Percentiles rank a stretch among this genome's conserved stretches.
Evolutionary conservation across 2,888 invertebrate species (phyloP).

Genomic region (Heliconius ethilla): DNA sequence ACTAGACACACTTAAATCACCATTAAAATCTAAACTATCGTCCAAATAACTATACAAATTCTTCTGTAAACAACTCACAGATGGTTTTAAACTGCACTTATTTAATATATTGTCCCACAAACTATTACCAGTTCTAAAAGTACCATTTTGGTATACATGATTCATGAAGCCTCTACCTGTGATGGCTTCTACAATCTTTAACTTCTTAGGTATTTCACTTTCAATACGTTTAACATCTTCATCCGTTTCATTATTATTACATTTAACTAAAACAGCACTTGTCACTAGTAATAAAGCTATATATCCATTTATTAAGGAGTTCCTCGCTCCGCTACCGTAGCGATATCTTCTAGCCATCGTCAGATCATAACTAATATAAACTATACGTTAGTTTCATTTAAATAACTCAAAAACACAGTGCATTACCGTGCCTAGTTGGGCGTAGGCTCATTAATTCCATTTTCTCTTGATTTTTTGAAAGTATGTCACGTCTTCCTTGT

Average conservation of each 20-base stretch:
- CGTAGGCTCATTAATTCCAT: conserved; percentile 56
- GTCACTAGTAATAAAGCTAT: conserved; percentile 60
- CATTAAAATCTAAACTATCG: conserved; percentile 83
- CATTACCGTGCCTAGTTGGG: conserved; percentile 46
- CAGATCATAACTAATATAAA: conserved; percentile 59
- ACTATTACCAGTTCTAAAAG: conserved; percentile 83
- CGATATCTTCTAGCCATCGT: conserved; percentile 58
- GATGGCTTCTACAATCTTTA: conserved; percentile 65
- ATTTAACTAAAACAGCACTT: conserved; percentile 53
- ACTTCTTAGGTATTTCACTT: conserved; percentile 60
- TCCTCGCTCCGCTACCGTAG: conserved; percentile 39
- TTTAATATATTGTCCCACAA: conserved; percentile 88
- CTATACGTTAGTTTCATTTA: conserved; percentile 47
- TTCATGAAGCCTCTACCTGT: conserved; percentile 66
- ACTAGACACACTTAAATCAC: conserved; percentile 85
- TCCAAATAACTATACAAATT: conserved; percentile 89
- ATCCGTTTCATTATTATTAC: conserved; percentile 55
- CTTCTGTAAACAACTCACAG: conserved; percentile 88
- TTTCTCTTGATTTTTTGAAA: conserved; percentile 55
- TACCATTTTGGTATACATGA: conserved; percentile 73
- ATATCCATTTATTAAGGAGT: conserved; percentile 48
- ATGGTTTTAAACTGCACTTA: conserved; percentile 85
- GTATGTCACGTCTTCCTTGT: conserved; percentile 46
- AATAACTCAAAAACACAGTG: conserved; percentile 50
- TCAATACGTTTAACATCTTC: conserved; percentile 50